A percentile compares a stretch with the other conserved stretches of the same genome.
These are phyloP conservation scores for Drosophila ustulata DNA, from an alignment of 2,888 invertebrate genomes.

Conservation along the genomic window DNA sequence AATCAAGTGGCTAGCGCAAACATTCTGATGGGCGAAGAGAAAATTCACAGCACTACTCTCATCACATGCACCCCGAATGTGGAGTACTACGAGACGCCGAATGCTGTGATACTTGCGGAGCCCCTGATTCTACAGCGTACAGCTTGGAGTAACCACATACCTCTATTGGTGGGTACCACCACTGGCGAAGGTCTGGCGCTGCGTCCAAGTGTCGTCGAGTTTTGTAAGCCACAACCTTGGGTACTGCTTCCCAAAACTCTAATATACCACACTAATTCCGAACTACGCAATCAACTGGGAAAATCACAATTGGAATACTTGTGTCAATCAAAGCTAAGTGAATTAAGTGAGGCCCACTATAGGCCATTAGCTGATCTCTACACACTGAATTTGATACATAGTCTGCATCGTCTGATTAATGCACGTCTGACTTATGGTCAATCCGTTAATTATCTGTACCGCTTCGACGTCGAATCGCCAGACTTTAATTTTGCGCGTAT, in stretches of 20 bases:
- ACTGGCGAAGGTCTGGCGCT: slow-evolving; percentile 70
- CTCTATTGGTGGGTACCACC: slow-evolving; percentile 79
- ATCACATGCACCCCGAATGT: slow-evolving; percentile 71
- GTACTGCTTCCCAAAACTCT: slow-evolving; percentile 44
- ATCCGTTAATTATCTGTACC: slow-evolving; percentile 80
- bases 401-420: slow-evolving; percentile 63
- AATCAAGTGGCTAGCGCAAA: slow-evolving; percentile 47
- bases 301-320: slow-evolving; percentile 58
- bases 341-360: slow-evolving; percentile 75
- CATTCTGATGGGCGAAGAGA: slow-evolving; percentile 55
- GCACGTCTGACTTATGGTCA: slow-evolving; percentile 68
- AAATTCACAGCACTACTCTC: neutral
- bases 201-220: neutral
- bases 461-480: slow-evolving; percentile 82
- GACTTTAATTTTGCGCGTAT: slow-evolving; percentile 80
- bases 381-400: neutral
- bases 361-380: slow-evolving; percentile 61
- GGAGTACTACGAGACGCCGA: slow-evolving; percentile 71
- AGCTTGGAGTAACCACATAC: slow-evolving; percentile 81
- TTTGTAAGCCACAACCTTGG: neutral
- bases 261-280: slow-evolving; percentile 9
- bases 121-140: slow-evolving; percentile 70
- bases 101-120: slow-evolving; percentile 68
- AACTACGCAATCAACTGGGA: slow-evolving; percentile 52
- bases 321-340: slow-evolving; percentile 44